Conservation (phyloP, 2,113 vertebrate species). For the Antechinus stuartii region DNA sequence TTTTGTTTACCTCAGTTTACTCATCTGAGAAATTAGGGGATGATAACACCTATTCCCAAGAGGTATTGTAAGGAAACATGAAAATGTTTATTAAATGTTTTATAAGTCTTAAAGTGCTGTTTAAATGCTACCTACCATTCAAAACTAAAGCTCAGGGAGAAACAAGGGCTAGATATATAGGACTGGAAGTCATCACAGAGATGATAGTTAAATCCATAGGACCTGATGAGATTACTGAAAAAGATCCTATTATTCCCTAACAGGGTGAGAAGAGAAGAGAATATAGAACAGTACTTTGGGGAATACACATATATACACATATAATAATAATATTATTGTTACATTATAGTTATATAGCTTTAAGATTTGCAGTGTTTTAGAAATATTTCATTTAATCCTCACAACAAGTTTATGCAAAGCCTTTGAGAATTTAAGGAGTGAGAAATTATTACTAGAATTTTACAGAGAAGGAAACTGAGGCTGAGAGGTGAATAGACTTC, state of each 20-base stretch:
- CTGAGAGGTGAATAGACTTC: not conserved
- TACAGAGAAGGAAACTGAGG: not conserved
- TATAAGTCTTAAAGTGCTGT: not conserved
- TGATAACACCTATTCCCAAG: not conserved
- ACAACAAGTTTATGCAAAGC: not conserved
- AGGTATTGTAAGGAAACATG: not conserved
- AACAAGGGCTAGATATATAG: not conserved
- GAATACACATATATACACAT: not conserved
- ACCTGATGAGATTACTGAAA: not conserved
- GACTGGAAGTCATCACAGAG: not conserved
- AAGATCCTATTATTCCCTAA: not conserved
- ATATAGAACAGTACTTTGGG: not conserved
- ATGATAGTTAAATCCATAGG: not conserved
- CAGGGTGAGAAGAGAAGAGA: not conserved
- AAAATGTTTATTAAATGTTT: not conserved
- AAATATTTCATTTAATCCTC: not conserved
- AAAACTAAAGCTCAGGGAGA: not conserved
- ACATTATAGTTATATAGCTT: not conserved
- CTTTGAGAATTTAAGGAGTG: not conserved
- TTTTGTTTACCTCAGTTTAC: not conserved
- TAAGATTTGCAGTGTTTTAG: not conserved
- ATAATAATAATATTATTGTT: not conserved
- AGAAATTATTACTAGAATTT: not conserved
- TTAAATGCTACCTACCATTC: not conserved
- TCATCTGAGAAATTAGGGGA: not conserved